A percentile compares a stretch with the other conserved stretches of the same genome.
Conservation (phyloP, 2,888 invertebrate species). For the Galerucella nymphaeae region DNA sequence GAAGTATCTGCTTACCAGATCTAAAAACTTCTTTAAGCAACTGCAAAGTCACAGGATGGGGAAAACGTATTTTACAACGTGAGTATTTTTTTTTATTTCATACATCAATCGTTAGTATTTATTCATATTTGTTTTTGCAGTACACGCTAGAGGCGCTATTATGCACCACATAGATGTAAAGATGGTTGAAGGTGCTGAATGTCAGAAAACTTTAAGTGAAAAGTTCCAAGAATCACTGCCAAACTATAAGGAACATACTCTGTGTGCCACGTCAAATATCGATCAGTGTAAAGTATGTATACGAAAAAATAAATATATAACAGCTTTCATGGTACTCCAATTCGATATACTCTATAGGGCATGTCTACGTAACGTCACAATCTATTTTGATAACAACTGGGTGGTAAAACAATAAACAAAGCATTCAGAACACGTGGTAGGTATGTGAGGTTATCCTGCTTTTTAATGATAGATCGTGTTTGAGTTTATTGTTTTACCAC, state of each 20-base stretch:
- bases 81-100: slow-evolving; percentile 57
- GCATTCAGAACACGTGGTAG: too few species aligned
- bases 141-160: slow-evolving; percentile 78
- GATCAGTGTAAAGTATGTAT: slow-evolving; percentile 79
- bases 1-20: slow-evolving; percentile 76
- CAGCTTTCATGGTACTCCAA: too few species aligned
- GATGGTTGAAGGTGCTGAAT: slow-evolving; percentile 72
- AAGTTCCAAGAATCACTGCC: slow-evolving; percentile 71
- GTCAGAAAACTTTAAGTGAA: slow-evolving; percentile 69
- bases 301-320: neutral
- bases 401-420: too few species aligned
- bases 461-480: too few species aligned
- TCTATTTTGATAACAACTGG: too few species aligned
- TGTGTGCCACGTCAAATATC: slow-evolving; percentile 77
- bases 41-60: slow-evolving; percentile 87
- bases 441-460: too few species aligned
- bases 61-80: slow-evolving; percentile 82
- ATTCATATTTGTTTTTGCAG: slow-evolving; percentile 64
- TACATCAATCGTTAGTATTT: neutral
- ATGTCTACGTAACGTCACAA: too few species aligned
- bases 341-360: too few species aligned
- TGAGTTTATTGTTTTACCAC: too few species aligned
- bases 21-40: slow-evolving; percentile 70
- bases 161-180: slow-evolving; percentile 80
- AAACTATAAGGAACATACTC: slow-evolving; percentile 72